Evolutionary conservation across 2,888 invertebrate genomes (phyloP).

Genomic region (Yponomeuta sedellus): DNA sequence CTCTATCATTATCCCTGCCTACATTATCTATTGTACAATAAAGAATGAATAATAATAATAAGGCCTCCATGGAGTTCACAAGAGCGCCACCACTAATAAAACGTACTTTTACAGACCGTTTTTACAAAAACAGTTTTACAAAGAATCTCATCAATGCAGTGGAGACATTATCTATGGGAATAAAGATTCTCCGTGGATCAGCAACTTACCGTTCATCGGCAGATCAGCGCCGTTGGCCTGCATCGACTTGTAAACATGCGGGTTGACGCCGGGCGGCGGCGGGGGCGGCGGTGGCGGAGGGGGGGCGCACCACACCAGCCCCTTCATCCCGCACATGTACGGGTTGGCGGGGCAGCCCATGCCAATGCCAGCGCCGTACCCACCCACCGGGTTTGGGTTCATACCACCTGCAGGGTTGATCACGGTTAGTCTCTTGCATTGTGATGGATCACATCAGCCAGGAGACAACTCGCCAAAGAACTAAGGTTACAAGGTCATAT

Average conservation of each 20-base stretch:
- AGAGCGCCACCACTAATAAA: too few relatives aligned
- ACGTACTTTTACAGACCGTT: too few relatives aligned
- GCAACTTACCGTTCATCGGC: constrained; percentile 70
- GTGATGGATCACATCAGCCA: too few relatives aligned
- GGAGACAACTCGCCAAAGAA: too few relatives aligned
- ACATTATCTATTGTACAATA: too few relatives aligned
- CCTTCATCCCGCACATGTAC: constrained; percentile 40
- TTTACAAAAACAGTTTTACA: too few relatives aligned
- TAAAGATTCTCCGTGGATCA: not conserved
- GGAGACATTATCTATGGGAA: too few relatives aligned
- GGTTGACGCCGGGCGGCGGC: constrained; percentile 28
- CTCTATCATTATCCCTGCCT: too few relatives aligned
- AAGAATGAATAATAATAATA: too few relatives aligned
- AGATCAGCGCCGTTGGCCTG: constrained; percentile 74
- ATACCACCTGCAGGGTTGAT: constrained; percentile 6
- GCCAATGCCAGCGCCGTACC: constrained; percentile 19
- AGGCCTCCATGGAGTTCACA: too few relatives aligned
- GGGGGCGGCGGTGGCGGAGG: constrained; percentile 38
- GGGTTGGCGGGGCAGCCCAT: constrained; percentile 21
- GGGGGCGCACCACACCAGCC: constrained; percentile 40
- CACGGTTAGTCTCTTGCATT: not conserved
- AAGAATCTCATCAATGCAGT: too few relatives aligned
- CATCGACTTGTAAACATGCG: constrained; percentile 53
- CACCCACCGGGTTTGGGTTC: constrained; percentile 17
- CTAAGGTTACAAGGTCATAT: too few relatives aligned